Evolutionary conservation across 2,113 vertebrate species (phyloP), one percentile per base, ranked within the genome.

Genomic region (Zeus faber): DNA sequence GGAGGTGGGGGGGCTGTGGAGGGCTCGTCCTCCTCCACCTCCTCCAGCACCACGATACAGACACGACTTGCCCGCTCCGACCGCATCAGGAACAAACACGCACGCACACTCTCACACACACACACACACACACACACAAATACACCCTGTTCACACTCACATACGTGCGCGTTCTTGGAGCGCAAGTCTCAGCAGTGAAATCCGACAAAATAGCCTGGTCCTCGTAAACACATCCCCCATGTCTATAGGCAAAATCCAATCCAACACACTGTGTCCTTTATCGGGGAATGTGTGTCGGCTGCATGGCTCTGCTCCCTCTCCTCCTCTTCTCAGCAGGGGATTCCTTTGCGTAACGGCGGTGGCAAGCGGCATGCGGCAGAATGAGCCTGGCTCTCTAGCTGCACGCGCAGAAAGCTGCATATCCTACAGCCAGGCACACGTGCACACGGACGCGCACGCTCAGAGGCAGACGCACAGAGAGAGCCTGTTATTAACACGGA

Each of bases 1-100:
- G 76, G 67, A 70, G 79, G 77, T 54, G 76, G 77, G 27, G 68
- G 64, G 78, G 75, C 54, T 85, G 33, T 2, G 3, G 68, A 79
- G 26, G 75, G 60, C 54, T 87, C 83, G 51, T 87, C 85, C 58
- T 87, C 85, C 72, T 98, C 96, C 81, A 92, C 92, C 91, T 99
- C 96, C 93, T 99, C 96, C 89, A 99, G 91, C 88, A 99, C 95
- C 89, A 99, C 95, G 85, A 99, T 98, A 89, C 96, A 99, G 83
- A 99, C 96, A 72, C 96, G 95, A 89, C 95, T 99, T 85, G 95
- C 95, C 86, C 92, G 91, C 90, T 91, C 91, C 49, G 82, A 91
- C 88, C 92, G 87, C 85, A 91, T 87, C 78, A 50, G 77, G 67
- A 75, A 77, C 45, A 59, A 26, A 51, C 65, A 21, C 23, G 20